phyloP scores from a whole-genome alignment of 2,888 invertebrate genomes.

The Drosophila dives region DNA sequence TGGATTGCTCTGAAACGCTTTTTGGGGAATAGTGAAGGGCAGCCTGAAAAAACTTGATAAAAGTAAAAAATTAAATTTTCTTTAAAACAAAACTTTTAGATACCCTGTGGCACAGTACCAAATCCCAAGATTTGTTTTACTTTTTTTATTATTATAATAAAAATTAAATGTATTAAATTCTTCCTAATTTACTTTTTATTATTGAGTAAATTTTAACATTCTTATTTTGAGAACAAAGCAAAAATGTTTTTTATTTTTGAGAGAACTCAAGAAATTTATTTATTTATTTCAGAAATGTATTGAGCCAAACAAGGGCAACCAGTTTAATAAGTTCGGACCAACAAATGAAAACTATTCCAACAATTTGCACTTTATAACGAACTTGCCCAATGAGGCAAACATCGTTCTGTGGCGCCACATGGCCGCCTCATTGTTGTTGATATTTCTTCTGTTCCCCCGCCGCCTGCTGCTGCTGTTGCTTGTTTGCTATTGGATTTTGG shows the following conservation, averaged over 20 bases:
- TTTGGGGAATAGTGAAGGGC: slow-evolving; percentile 33
- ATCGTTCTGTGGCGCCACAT: slow-evolving; percentile 68
- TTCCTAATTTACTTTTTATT: background rate
- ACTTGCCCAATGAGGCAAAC: slow-evolving; percentile 68
- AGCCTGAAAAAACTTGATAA: slow-evolving; percentile 4
- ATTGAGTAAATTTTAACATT: no score
- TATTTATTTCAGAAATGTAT: background rate
- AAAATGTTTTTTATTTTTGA: background rate
- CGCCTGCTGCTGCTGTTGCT: slow-evolving; percentile 30
- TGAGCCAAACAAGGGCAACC: background rate
- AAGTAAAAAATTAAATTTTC: background rate
- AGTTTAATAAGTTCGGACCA: slow-evolving; percentile 23
- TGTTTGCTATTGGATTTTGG: slow-evolving; percentile 69
- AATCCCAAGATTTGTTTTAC: background rate
- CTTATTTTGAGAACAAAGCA: background rate
- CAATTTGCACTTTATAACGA: slow-evolving; percentile 73
- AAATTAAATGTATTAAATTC: background rate
- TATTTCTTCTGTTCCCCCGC: slow-evolving; percentile 7
- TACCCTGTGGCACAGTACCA: background rate
- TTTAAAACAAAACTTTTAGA: background rate
- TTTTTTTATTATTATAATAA: background rate
- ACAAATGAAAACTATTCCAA: slow-evolving; percentile 70
- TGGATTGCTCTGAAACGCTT: slow-evolving; percentile 59
- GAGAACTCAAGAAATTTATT: background rate
- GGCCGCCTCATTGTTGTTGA: slow-evolving; percentile 63